Conservation (phyloP, 2,888 invertebrate species). For the Meganola albula region DNA sequence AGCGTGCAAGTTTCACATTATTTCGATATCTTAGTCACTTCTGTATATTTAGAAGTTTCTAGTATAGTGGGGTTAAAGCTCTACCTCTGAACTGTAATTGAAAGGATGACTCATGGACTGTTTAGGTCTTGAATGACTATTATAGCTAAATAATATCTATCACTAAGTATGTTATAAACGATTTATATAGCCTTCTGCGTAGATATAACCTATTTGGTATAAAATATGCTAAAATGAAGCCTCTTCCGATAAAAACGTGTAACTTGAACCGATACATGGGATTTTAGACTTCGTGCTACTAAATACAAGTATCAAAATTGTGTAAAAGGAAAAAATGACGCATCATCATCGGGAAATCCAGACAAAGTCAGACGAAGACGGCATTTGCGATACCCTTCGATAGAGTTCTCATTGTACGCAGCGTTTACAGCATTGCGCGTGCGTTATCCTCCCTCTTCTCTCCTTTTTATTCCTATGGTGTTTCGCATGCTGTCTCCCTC, state of each 20-base stretch:
- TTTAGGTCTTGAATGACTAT: no score
- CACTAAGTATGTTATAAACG: no score
- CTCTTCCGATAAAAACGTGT: slow-evolving; percentile 6
- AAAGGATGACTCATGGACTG: no score
- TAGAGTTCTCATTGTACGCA: slow-evolving; percentile 60
- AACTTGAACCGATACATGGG: slow-evolving; percentile 8
- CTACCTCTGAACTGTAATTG: slow-evolving; percentile 13
- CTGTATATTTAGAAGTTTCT: no score
- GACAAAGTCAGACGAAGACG: slow-evolving; percentile 70
- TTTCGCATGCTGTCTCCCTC: slow-evolving; percentile 45
- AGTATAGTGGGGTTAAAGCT: slow-evolving; percentile 17
- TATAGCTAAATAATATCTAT: no score
- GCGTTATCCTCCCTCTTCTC: slow-evolving; percentile 56
- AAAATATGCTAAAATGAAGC: slow-evolving; percentile 7
- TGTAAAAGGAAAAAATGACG: slow-evolving; percentile 51
- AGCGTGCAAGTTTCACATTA: no score
- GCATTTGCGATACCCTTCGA: slow-evolving; percentile 62
- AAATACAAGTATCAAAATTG: slow-evolving; percentile 25
- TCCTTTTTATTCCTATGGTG: slow-evolving; percentile 40
- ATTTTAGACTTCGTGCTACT: slow-evolving; percentile 24
- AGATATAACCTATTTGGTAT: not conserved
- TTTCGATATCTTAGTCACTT: no score
- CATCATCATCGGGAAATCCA: slow-evolving; percentile 71
- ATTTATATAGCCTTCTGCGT: no score
- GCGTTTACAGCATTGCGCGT: slow-evolving; percentile 65